These are phyloP conservation scores for Perca fluviatilis DNA, from an alignment of 2,113 vertebrate species.

Conservation along the genomic window DNA sequence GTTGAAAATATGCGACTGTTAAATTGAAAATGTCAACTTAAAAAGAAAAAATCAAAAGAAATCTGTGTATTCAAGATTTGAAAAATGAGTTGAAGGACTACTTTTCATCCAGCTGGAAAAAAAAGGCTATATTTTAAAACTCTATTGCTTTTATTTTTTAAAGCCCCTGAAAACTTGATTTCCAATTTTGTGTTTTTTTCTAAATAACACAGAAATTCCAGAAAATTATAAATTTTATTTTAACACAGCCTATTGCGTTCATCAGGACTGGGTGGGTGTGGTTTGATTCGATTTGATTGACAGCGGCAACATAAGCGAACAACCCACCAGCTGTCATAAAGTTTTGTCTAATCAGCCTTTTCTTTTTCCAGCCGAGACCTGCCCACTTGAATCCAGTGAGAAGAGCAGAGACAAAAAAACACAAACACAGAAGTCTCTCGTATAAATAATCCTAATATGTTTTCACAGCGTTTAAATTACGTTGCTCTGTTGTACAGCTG, in stretches of 20 bases:
- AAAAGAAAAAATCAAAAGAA: neutral
- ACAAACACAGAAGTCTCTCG: constrained; percentile 24
- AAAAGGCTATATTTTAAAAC: neutral
- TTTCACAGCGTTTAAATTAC: constrained; percentile 34
- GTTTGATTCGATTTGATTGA: neutral
- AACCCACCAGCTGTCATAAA: neutral
- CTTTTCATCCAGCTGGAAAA: neutral
- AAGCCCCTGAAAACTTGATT: neutral
- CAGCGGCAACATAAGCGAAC: neutral
- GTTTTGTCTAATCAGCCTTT: neutral
- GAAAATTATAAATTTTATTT: neutral
- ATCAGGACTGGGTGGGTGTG: neutral
- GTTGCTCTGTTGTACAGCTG: constrained; percentile 29
- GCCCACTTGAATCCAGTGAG: constrained; percentile 23
- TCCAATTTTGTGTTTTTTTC: neutral
- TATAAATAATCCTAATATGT: constrained; percentile 24
- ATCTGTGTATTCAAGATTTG: neutral
- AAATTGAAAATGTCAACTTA: neutral
- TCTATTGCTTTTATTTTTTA: neutral
- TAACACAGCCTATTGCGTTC: neutral
- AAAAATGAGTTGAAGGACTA: neutral
- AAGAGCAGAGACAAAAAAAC: neutral
- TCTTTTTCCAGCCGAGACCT: neutral
- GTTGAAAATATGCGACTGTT: neutral
- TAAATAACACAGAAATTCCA: neutral